Conservation (phyloP, 2,888 invertebrate genomes). For the Amphipyra berbera region DNA sequence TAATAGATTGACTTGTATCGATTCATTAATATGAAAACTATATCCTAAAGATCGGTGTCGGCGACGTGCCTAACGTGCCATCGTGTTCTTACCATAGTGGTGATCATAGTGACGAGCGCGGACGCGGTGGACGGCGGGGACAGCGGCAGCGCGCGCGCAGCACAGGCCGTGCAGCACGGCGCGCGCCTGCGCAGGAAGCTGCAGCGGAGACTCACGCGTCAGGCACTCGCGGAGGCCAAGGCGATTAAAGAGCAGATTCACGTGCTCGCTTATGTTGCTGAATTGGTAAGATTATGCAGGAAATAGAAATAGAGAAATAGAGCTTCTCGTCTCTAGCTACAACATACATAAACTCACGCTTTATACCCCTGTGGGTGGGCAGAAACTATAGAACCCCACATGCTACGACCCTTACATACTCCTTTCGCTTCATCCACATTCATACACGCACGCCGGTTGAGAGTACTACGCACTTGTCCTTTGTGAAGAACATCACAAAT, state of each 20-base stretch:
- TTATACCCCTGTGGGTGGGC: no score
- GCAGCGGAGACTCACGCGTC: slow-evolving; percentile 93
- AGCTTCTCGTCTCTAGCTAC: no score
- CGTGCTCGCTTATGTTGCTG: slow-evolving; percentile 93
- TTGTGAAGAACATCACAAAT: no score
- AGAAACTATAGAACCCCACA: no score
- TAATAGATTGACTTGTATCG: not conserved
- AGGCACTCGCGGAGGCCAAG: slow-evolving; percentile 94
- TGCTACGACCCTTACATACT: no score
- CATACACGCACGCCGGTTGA: no score
- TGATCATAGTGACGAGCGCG: slow-evolving; percentile 84
- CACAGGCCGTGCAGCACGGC: slow-evolving; percentile 94
- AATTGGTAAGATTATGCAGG: slow-evolving; percentile 90
- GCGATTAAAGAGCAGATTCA: slow-evolving; percentile 95
- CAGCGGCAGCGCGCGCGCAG: slow-evolving; percentile 90
- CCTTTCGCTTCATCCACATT: no score
- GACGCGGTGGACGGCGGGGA: slow-evolving; percentile 69
- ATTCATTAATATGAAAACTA: not conserved
- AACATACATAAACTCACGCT: no score
- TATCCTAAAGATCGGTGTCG: slow-evolving; percentile 6
- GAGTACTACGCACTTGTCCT: no score
- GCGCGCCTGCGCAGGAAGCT: slow-evolving; percentile 94
- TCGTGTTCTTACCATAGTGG: slow-evolving; percentile 72
- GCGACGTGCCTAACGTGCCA: slow-evolving; percentile 21
- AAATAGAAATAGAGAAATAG: no score